Conservation (phyloP, 92 coral and sea anemone species). For the Diadumene lineata region DNA sequence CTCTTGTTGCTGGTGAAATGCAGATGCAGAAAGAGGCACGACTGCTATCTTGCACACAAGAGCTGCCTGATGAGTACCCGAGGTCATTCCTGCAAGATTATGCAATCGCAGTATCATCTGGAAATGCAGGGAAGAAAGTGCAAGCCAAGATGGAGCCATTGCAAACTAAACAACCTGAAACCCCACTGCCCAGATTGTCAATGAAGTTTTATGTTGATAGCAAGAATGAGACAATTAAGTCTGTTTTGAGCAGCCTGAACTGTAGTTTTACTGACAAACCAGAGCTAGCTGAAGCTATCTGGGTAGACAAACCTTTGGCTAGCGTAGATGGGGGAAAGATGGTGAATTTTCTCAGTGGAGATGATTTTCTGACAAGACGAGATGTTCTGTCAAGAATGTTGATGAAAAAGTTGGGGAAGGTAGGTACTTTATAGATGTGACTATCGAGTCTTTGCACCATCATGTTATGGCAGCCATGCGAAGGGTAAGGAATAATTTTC, state of each 20-base stretch:
- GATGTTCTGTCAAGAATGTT: slow-evolving; percentile 34
- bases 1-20: slow-evolving; percentile 45
- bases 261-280: slow-evolving; percentile 53
- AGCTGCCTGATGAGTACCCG: slow-evolving; percentile 60
- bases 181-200: slow-evolving; percentile 10
- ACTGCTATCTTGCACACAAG: slow-evolving; percentile 53
- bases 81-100: slow-evolving; percentile 55
- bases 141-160: slow-evolving; percentile 25
- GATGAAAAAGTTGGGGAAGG: slow-evolving; percentile 38
- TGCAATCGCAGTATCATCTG: slow-evolving; percentile 24
- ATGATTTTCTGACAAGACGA: slow-evolving; percentile 59
- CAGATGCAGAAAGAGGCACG: slow-evolving; percentile 67
- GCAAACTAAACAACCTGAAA: slow-evolving; percentile 14
- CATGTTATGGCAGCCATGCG: too few species aligned
- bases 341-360: slow-evolving; percentile 71
- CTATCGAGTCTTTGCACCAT: not conserved
- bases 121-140: slow-evolving; percentile 10
- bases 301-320: slow-evolving; percentile 41
- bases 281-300: slow-evolving; percentile 71
- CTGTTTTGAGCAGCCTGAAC: slow-evolving; percentile 54
- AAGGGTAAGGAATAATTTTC: too few species aligned
- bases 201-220: slow-evolving; percentile 55
- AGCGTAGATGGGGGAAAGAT: slow-evolving; percentile 23
- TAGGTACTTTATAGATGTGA: not conserved
- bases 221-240: slow-evolving; percentile 27